Base-by-base conservation (phyloP, 2,113 vertebrate genomes). In the Siniperca knerii region DNA sequence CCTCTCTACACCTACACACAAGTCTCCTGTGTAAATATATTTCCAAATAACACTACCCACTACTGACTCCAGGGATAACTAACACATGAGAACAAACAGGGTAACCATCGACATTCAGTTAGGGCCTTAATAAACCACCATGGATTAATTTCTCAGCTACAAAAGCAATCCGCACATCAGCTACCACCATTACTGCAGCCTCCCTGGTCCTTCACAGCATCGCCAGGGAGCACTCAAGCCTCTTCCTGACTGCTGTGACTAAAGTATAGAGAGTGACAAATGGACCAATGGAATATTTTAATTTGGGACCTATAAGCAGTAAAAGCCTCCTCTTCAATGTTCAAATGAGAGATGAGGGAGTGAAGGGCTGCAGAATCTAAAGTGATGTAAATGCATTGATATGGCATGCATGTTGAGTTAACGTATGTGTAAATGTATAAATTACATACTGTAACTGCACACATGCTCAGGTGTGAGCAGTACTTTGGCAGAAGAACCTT, bases 61-160 rank as follows among this genome's bases (percentile, higher is more conserved):
- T 81, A 55, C 48, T 75, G 75, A 79, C 79, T 61, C 3, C 29
- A 58, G 69, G 16, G 72, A 84, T 79, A 87, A 86, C 48, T 58
- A 82, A 88, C 69, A 77, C 25, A 29, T 58, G 68, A 84, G 65
- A 86, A 86, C 74, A 90, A 91, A 88, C 65, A 35, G 69, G 79
- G 69, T 72, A 79, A 77, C 67, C 77, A 87, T 79, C 23, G 9
- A 79, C 85, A 94, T 93, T 93, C 89, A 92, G 81, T 94, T 94
- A 93, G 66, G 64, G 55, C 50, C 66, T 52, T 87, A 90, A 94
- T 95, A 85, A 93, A 91, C 81, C 87, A 58, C 25, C 11, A 46
- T 40, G 75, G 89, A 89, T 83, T 79, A 50, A 89, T 92, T 90
- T 85, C 74, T 92, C 86, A 90, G 75, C 29, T 55, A 64, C 60